Base-by-base conservation (phyloP, 1,140 invertebrate species). In the Drosophila ogumai region DNA sequence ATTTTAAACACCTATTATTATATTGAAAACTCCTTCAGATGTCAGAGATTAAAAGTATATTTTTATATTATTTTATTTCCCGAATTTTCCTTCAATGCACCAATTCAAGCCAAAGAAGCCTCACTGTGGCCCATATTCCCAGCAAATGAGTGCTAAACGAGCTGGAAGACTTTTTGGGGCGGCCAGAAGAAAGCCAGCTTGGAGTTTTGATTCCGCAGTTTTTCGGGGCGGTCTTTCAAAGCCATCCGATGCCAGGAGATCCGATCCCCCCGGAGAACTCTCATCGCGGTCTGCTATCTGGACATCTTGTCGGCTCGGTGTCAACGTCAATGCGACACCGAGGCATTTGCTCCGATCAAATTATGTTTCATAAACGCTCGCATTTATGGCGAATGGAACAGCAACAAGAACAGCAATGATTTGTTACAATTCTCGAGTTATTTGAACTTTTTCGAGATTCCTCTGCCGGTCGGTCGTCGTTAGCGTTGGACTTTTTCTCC, bases 281-380 rank as follows among this genome's bases (percentile, higher is more conserved):
- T 15, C 25, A 28, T 28, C 25, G 5, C 25, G 25, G 25, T 28
- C 43, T 13, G 31, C 43, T 67, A 55, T 82, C 72, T 73, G 61
- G 49, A 60, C 49, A 76, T 81, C 82, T 85, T 52, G 60, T 63
- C 63, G 58, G 50, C 40, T 31, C 71, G 60, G 55, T 88, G 80
- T 81, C 82, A 79, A 77, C 72, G 80, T 69, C 80, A 79, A 66
- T 66, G 80, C 79, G 82, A 79, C 82, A 88, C 47, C 58, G 50
- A 77, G 73, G 84, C 80, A 87, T 87, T 87, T 88, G 85, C 49
- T 61, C 71, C 69, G 85, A 90, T 90, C 85, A 90, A 90, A 90
- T 90, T 90, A 90, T 90, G 85, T 90, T 90, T 90, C 85, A 90
- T 90, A 90, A 90, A 90, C 81, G 85, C 79, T 90, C 80, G 80